Evolutionary conservation across 1,140 invertebrate genomes (phyloP), one percentile per base, ranked within the genome.

Genomic region (Magallana angulata): DNA sequence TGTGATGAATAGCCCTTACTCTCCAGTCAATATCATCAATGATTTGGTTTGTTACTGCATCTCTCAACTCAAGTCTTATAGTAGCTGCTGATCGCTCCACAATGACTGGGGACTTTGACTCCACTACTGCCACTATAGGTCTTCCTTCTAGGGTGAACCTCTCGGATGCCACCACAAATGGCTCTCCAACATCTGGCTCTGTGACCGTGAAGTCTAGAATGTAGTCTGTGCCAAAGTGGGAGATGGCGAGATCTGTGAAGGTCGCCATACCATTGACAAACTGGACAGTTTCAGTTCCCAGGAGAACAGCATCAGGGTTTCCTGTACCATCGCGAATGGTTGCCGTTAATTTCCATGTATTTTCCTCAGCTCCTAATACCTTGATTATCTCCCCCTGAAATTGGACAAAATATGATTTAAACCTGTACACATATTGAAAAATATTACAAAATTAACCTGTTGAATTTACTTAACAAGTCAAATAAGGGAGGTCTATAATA

Each of bases 231-330:
- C 92, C 92, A 4, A 57, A 57, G 57, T 89, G 87, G 58, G 88
- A 85, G 11, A 92, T 90, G 16, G 60, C 48, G n/a, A 92, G 87
- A 48, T 88, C 87, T 0, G 90, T 89, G 86, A 92, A 92, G 80
- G 90, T 88, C 1, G 91, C 91, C 87, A 89, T 90, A 57, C 92
- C 92, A 68, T 91, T 83, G 7, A 88, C 59, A 82, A 92, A 91
- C 48, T 84, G 62, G 0, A 92, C 85, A 11, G 84, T 90, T 0
- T 86, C 90, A 57, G 62, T 87, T 11, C 91, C 91, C 7, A 80
- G 60, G 4, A 92, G 82, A 0, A n/a, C 60, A 56, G 88, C 88
- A 6, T 59, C 48, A 8, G 85, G 11, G n/a, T 88, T 90, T 9
- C 87, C 89, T 6, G 87, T 64, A 14, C 83, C 86, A n/a, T 82